phyloP scores from a whole-genome alignment of 1,140 invertebrate genomes.

The Colletes latitarsis region DNA sequence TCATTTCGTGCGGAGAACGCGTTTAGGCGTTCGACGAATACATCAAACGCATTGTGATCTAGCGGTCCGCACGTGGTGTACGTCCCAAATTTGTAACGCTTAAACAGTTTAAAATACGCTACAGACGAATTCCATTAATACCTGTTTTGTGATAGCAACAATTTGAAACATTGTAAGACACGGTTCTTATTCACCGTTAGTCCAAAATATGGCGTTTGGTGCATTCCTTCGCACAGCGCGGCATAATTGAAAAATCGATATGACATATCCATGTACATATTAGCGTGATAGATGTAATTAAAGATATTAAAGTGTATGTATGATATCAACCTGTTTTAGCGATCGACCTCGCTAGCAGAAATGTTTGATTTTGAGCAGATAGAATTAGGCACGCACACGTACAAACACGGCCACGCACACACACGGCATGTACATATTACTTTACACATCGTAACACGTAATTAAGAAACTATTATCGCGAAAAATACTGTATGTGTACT shows the following conservation, averaged over 20 bases:
- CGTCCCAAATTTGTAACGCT: too few relatives aligned
- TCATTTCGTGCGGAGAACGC: too few relatives aligned
- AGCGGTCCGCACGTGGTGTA: too few relatives aligned
- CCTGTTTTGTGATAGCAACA: not conserved
- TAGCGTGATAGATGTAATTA: constrained; percentile 56
- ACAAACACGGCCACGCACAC: not conserved
- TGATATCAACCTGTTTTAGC: constrained; percentile 35
- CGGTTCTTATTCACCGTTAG: not conserved
- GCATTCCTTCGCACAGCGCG: not conserved
- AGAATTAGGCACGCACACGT: not conserved
- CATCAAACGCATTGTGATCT: too few relatives aligned
- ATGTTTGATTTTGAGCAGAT: constrained; percentile 6
- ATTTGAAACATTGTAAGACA: not conserved
- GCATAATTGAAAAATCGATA: constrained; percentile 21
- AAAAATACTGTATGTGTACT: constrained; percentile 14
- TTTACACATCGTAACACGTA: constrained; percentile 14
- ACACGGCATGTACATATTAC: constrained; percentile 32
- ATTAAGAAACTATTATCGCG: constrained; percentile 47
- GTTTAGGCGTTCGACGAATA: too few relatives aligned
- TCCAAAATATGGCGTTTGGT: not conserved
- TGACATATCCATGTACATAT: constrained; percentile 61
- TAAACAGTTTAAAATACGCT: too few relatives aligned
- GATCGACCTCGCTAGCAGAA: not conserved
- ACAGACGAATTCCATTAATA: not conserved
- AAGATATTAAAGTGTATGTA: constrained; percentile 42